Evolutionary conservation across 1,140 invertebrate genomes (phyloP), one percentile per base, ranked within the genome.

Genomic region (Oreohelix idahoensis): DNA sequence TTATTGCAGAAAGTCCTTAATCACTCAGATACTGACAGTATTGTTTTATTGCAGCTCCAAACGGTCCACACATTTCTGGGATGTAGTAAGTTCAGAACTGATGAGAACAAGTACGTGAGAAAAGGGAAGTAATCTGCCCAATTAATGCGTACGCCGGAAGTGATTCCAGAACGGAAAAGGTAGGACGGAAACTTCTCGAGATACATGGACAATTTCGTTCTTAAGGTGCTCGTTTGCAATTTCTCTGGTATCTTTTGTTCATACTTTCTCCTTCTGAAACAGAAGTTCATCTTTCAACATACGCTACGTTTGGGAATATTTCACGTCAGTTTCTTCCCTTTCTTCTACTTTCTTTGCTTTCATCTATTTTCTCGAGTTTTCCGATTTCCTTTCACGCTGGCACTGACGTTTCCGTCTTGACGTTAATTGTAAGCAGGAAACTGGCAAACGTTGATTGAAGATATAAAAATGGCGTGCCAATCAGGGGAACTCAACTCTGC

Each of bases 161-260:
- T 71, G 69, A 71, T 71, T 71, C 23, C 69, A 71, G 69, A 71
- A 32, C 69, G 69, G 69, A 71, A 71, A 36, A 39, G 69, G 69
- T n/a, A 23, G 5, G 32, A 71, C 69, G 69, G 69, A 71, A 71
- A 35, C 69, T 36, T 71, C 69, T 35, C 38, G 11, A 71, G 69
- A 35, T 35, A 39, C 69, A 71, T 39, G 69, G 69, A 58, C 10
- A 71, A 39, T 36, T 15, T 71, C 32, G 32, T 71, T 71, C 69
- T 71, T 71, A 39, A 39, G 32, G 17, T 71, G 69, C 38, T 39
- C 69, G 13, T 36, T 71, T 71, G 4, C 38, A 10, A 39, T 39
- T 39, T 35, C 69, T 71, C 53, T 20, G 20, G 53, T 11, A 23
- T 23, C 53, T 58, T 58, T 58, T 58, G 53, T 58, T 58, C 53